Evolutionary conservation across 2,888 invertebrate species (phyloP), one percentile per base, ranked within the genome.

Genomic region (Willowsia nigromaculata): DNA sequence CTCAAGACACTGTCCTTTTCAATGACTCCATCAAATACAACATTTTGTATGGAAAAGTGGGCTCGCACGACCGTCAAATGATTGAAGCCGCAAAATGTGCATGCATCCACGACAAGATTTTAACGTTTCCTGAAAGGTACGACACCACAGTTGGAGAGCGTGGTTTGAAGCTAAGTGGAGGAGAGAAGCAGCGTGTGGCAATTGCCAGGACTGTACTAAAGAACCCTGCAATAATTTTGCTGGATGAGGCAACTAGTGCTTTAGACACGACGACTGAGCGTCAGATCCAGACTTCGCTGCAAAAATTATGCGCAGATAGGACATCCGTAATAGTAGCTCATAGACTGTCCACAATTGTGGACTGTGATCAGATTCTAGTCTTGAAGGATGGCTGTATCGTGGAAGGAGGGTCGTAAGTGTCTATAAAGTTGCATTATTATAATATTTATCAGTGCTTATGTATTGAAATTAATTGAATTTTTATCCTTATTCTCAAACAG

Each of bases 241-340:
- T 93, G 88, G 95, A 95, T 91, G 95, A 95, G 92, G 95, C 94
- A 7, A 95, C 95, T 0, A 98, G 98, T 83, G 98, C 99, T 0
- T 94, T 99, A 47, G 99, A 99, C 93, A 99, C 99, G 0, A 96
- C 98, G 93, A 99, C 99, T 0, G 99, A 99, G 94, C 95, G 98
- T 84, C 96, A 97, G 94, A 97, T 97, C 93, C 97, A 96, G 95
- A 95, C 96, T 18, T 97, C 97, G 0, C 93, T 98, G 68, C 95
- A 95, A 59, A 95, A 95, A 90, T 96, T 98, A 30, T 98, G 97
- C 93, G 95, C 95, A 0, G 97, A 98, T 94, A 96, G 97, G 85
- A 99, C 99, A 0, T 98, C 98, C 0, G 95, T 99, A 9, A 97
- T 99, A 83, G 97, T 99, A 47, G 99, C 99, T 0, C 99, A 99